These are phyloP conservation scores for Epizoanthus illoricatus DNA, from an alignment of 92 coral and sea anemone genomes.

Conservation along the genomic window DNA sequence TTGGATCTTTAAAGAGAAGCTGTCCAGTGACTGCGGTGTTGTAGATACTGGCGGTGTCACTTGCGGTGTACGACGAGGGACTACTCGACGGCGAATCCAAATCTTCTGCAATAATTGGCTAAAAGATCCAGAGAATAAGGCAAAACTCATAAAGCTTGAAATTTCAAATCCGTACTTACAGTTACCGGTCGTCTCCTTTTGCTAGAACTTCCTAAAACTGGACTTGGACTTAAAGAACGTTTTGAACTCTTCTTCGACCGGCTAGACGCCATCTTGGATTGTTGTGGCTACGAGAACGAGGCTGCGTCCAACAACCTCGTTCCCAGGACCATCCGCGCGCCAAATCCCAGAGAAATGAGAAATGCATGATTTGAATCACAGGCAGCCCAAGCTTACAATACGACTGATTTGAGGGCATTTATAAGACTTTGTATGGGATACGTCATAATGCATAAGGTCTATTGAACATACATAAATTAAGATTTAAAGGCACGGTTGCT, in stretches of 20 bases:
- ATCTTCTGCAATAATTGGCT: constrained; percentile 91
- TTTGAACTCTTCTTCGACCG: constrained; percentile 69
- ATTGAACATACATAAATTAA: too few relatives aligned
- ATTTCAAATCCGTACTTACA: constrained; percentile 47
- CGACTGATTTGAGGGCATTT: too few relatives aligned
- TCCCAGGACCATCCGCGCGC: too few relatives aligned
- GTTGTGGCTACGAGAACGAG: constrained; percentile 20
- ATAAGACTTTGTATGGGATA: too few relatives aligned
- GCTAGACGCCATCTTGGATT: constrained; percentile 88
- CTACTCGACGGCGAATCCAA: constrained; percentile 87
- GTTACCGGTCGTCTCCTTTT: constrained; percentile 84
- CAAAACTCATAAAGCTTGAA: not conserved
- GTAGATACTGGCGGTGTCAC: constrained; percentile 67
- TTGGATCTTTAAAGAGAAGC: constrained; percentile 84
- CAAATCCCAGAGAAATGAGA: too few relatives aligned
- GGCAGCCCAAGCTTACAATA: too few relatives aligned
- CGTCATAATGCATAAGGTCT: too few relatives aligned
- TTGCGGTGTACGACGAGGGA: constrained; percentile 81
- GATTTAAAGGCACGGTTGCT: too few relatives aligned
- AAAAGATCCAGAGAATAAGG: constrained; percentile 10
- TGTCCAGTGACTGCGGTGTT: constrained; percentile 48
- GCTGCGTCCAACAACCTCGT: too few relatives aligned
- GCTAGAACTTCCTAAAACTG: constrained; percentile 55
- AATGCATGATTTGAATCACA: too few relatives aligned
- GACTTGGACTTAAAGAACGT: constrained; percentile 74